Conservation (phyloP, 1,140 invertebrate species). For the Tribolium castaneum region DNA sequence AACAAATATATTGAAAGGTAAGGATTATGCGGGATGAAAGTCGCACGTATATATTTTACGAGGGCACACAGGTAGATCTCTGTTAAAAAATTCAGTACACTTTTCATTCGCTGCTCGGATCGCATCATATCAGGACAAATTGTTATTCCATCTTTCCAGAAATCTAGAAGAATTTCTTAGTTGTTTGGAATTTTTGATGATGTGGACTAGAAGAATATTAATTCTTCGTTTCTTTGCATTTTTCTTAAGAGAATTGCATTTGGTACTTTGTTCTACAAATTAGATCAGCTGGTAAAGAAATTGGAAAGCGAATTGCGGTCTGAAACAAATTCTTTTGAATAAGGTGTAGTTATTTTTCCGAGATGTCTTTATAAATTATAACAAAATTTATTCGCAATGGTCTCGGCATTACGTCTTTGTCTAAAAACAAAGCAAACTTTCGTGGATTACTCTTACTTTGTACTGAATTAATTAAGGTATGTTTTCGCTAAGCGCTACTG, state of each 20-base stretch:
- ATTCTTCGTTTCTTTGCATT: neutral
- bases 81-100: slow-evolving; percentile 25
- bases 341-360: slow-evolving; percentile 3
- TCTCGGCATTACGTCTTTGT: neutral
- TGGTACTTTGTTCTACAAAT: slow-evolving; percentile 7
- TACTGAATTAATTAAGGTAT: slow-evolving; percentile 20
- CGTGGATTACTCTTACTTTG: slow-evolving; percentile 5
- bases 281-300: neutral
- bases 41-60: slow-evolving; percentile 21
- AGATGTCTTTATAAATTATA: neutral
- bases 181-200: neutral
- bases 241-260: neutral
- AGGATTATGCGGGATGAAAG: slow-evolving; percentile 15
- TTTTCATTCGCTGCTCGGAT: slow-evolving; percentile 13
- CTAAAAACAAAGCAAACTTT: slow-evolving; percentile 15
- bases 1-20: slow-evolving; percentile 20
- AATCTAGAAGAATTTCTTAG: neutral
- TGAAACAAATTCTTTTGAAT: neutral
- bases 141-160: neutral
- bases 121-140: slow-evolving; percentile 5
- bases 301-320: neutral
- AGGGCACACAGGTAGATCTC: neutral
- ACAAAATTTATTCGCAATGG: slow-evolving; percentile 14
- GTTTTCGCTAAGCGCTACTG: slow-evolving; percentile 6
- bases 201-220: slow-evolving; percentile 1